Evolutionary conservation across 2,888 invertebrate species (phyloP).

Genomic region (Pristionchus maxplancki): DNA sequence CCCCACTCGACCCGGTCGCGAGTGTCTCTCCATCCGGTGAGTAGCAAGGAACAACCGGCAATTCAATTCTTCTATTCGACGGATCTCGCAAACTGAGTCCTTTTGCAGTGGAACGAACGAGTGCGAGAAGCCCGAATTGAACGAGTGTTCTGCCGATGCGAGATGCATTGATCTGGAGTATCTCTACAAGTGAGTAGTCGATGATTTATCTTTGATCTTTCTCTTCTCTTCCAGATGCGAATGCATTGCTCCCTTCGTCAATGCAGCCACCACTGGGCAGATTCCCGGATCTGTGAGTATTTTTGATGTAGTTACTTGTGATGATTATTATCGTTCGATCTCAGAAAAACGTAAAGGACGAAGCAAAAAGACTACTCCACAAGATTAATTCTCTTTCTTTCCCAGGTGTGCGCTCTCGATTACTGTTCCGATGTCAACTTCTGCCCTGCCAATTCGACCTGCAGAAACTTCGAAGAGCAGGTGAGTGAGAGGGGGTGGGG

Average conservation of each 20-base stretch:
- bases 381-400: not conserved
- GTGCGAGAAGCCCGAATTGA: conserved; percentile 66
- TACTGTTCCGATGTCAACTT: conserved; percentile 82
- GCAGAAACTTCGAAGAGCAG: conserved; percentile 85
- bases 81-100: not conserved
- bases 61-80: not conserved
- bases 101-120: conserved; percentile 66
- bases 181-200: conserved; percentile 63
- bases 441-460: conserved; percentile 92
- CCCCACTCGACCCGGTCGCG: conserved; percentile 65
- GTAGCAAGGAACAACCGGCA: not conserved
- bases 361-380: too few relatives aligned
- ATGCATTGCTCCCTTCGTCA: conserved; percentile 68
- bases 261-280: conserved; percentile 63
- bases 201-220: not conserved
- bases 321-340: too few relatives aligned
- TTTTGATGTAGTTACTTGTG: too few relatives aligned
- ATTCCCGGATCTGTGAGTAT: conserved; percentile 58
- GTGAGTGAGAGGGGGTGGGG: too few relatives aligned
- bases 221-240: conserved; percentile 57
- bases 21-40: conserved; percentile 60
- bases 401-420: conserved; percentile 64
- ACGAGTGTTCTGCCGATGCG: conserved; percentile 71
- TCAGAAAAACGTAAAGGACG: not conserved
- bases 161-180: conserved; percentile 68